Percentiles rank a stretch among this genome's conserved stretches.
Conservation (phyloP, 2,113 vertebrate species). For the Bungarus multicinctus region DNA sequence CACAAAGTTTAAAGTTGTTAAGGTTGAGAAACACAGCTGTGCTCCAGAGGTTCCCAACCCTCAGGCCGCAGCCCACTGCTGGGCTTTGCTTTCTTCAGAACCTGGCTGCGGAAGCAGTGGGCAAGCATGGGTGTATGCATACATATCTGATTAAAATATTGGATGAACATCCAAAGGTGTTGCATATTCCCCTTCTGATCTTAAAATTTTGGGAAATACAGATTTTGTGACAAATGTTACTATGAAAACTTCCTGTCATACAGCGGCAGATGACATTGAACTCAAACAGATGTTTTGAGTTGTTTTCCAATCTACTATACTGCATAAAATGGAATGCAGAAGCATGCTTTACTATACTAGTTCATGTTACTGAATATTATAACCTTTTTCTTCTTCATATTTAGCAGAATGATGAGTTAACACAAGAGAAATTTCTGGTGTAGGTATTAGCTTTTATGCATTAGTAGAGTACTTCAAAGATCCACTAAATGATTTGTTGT, state of each 20-base stretch:
- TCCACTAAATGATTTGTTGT: not conserved
- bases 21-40: too few species aligned
- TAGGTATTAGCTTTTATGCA: not conserved
- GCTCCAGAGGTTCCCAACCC: too few species aligned
- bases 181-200: not conserved
- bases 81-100: too few species aligned
- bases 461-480: not conserved
- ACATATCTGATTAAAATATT: not conserved
- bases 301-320: constrained; percentile 27
- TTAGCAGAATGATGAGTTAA: not conserved
- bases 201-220: not conserved
- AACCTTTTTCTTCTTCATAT: constrained; percentile 2
- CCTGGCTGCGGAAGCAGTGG: too few species aligned
- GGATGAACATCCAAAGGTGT: not conserved
- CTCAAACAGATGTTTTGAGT: constrained; percentile 30
- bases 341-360: constrained; percentile 38
- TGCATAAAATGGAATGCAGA: constrained; percentile 28
- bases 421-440: not conserved
- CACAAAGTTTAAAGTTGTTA: too few species aligned
- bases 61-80: too few species aligned
- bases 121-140: too few species aligned
- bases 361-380: not conserved
- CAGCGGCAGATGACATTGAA: constrained; percentile 30
- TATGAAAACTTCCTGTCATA: constrained; percentile 24
- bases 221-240: constrained; percentile 2